phyloP scores from a whole-genome alignment of 2,888 invertebrate species.

The Dendrolimus pini region DNA sequence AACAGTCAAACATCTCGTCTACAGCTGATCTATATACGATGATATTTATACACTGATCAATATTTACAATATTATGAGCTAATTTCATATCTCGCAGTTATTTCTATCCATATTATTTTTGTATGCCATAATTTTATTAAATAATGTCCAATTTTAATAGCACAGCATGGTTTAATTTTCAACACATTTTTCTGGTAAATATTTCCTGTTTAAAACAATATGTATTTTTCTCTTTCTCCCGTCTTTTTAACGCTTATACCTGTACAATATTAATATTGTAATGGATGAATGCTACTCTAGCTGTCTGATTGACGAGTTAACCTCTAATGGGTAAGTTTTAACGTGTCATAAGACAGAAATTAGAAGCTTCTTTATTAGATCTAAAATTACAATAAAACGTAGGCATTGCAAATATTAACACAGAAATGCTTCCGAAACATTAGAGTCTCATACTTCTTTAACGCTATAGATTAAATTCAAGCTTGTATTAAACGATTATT shows the following conservation, averaged over 20 bases:
- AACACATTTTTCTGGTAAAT: slow-evolving; percentile 40
- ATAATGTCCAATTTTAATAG: slow-evolving; percentile 22
- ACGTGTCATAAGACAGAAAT: slow-evolving; percentile 32
- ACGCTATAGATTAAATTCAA: too few relatives aligned
- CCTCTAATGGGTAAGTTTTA: slow-evolving; percentile 86
- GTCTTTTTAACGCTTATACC: slow-evolving; percentile 65
- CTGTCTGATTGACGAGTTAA: slow-evolving; percentile 92
- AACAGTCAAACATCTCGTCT: too few relatives aligned
- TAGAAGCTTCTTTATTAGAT: slow-evolving; percentile 43
- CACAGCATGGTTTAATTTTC: slow-evolving; percentile 62
- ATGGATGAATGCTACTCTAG: slow-evolving; percentile 71
- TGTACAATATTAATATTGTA: slow-evolving; percentile 44
- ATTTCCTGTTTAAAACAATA: slow-evolving; percentile 54
- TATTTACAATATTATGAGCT: too few relatives aligned
- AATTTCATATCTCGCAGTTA: too few relatives aligned
- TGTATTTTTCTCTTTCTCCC: slow-evolving; percentile 67
- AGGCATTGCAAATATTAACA: slow-evolving; percentile 9
- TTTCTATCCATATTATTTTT: too few relatives aligned
- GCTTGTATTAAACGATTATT: too few relatives aligned
- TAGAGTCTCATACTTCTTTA: too few relatives aligned
- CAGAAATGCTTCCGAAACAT: slow-evolving; percentile 6
- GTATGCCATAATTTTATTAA: slow-evolving; percentile 2
- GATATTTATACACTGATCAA: too few relatives aligned
- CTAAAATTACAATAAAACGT: too few relatives aligned
- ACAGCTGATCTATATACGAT: too few relatives aligned